Evolutionary conservation across 2,797 vertebrate genomes (phyloP).

Genomic region (Neomorphus geoffroyi): DNA sequence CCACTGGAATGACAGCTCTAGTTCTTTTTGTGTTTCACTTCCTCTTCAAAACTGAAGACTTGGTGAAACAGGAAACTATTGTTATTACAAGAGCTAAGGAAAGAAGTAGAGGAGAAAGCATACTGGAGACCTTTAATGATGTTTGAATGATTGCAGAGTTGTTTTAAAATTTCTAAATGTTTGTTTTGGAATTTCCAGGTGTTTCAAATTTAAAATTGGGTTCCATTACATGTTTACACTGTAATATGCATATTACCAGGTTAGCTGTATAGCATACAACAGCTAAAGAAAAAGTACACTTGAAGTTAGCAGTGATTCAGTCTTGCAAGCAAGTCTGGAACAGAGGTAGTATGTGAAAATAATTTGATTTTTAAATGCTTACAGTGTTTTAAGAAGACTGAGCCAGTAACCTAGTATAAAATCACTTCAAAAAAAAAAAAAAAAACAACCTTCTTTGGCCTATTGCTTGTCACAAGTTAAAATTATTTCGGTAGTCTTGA

Average conservation of each 20-base stretch:
- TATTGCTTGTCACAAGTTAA: background rate
- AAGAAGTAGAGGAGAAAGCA: slow-evolving; percentile 10
- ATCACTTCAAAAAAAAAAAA: background rate
- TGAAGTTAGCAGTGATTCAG: background rate
- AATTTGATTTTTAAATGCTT: background rate
- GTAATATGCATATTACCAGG: background rate
- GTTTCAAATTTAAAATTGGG: background rate
- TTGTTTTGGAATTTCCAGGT: background rate
- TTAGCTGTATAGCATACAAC: background rate
- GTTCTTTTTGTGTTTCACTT: slow-evolving; percentile 55
- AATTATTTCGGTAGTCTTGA: background rate
- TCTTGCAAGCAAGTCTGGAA: background rate
- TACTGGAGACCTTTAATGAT: background rate
- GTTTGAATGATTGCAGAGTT: background rate
- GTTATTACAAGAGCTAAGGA: slow-evolving; percentile 40
- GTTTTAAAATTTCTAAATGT: background rate
- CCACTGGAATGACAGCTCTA: background rate
- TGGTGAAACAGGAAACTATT: slow-evolving; percentile 53
- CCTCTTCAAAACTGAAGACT: slow-evolving; percentile 52
- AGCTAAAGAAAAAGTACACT: background rate
- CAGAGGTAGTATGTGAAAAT: background rate
- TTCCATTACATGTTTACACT: background rate
- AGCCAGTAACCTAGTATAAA: background rate
- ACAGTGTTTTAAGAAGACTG: background rate
- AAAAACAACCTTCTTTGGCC: background rate